Conservation (phyloP, 2,888 invertebrate genomes). For the Amblyteles armatorius region DNA sequence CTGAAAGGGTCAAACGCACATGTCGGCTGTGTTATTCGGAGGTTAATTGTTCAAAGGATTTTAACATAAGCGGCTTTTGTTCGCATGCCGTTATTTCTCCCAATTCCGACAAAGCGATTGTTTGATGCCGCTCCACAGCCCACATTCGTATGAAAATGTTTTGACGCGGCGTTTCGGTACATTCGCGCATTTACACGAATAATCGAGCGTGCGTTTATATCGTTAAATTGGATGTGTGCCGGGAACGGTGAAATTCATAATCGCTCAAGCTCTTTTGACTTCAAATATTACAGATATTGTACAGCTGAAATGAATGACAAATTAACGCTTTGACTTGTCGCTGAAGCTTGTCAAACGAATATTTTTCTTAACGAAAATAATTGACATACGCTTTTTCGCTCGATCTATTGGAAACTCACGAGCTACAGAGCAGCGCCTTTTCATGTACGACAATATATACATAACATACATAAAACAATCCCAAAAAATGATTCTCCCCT, state of each 20-base stretch:
- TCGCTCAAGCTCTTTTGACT: neutral
- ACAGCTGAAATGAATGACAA: neutral
- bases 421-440: too few relatives aligned
- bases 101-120: neutral
- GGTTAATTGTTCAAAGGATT: neutral
- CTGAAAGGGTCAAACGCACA: neutral
- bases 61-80: neutral
- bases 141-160: neutral
- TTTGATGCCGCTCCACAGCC: neutral
- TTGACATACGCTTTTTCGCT: too few relatives aligned
- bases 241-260: neutral
- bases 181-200: neutral
- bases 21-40: neutral
- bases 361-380: too few relatives aligned
- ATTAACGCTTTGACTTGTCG: neutral
- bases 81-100: neutral
- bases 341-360: neutral
- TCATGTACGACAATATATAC: too few relatives aligned
- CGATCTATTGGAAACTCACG: too few relatives aligned
- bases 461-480: too few relatives aligned
- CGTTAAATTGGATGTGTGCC: neutral
- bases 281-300: neutral
- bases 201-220: neutral
- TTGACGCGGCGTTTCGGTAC: neutral
- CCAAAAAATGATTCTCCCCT: too few relatives aligned